phyloP scores from a whole-genome alignment of 2,113 vertebrate genomes.

The Isichthys henryi region DNA sequence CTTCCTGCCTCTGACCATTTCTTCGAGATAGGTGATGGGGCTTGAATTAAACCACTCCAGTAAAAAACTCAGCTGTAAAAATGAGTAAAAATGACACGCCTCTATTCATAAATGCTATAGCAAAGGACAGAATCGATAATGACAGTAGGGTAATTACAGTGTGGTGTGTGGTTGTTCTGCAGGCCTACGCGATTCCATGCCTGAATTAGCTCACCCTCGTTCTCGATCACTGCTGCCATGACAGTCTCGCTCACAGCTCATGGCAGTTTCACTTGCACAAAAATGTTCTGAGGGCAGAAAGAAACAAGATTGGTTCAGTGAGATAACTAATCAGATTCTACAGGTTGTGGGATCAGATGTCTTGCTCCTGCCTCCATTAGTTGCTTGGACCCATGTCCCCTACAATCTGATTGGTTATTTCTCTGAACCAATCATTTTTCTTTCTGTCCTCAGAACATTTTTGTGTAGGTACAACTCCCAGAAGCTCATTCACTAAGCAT shows the following conservation, averaged over 20 bases:
- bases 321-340: background rate
- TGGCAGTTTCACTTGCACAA: background rate
- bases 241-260: slow-evolving; percentile 13
- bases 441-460: no score
- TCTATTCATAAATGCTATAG: background rate
- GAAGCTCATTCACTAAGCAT: slow-evolving; percentile 44
- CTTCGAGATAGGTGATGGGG: background rate
- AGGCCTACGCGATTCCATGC: background rate
- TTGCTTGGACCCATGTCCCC: background rate
- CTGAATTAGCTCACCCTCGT: background rate
- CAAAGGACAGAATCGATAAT: background rate
- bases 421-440: no score
- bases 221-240: background rate
- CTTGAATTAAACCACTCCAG: background rate
- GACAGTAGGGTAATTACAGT: background rate
- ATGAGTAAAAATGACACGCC: background rate
- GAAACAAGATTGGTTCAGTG: background rate
- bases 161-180: background rate
- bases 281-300: background rate
- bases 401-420: no score
- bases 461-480: no score
- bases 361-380: no score
- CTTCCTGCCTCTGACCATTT: background rate
- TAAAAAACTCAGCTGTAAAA: background rate
- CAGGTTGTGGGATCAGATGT: background rate